These are phyloP conservation scores for Synanthedon myopaeformis DNA, from an alignment of 2,888 invertebrate species.

Conservation along the genomic window DNA sequence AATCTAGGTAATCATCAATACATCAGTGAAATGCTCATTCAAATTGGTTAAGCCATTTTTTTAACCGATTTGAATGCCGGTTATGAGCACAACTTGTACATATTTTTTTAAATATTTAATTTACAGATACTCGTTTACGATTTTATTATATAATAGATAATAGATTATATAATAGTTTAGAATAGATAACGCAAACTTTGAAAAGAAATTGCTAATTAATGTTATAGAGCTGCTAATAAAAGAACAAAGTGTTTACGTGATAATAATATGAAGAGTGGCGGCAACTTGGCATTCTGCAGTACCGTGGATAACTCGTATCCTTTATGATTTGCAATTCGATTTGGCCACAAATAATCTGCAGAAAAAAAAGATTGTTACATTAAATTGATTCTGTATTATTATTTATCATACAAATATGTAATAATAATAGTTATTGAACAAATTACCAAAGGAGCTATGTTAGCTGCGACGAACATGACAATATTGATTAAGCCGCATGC, in stretches of 20 bases:
- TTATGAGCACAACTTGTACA: no score
- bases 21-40: no score
- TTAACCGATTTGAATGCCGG: no score
- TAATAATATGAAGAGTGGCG: slow-evolving; percentile 57
- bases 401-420: background rate
- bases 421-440: background rate
- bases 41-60: no score
- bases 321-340: slow-evolving; percentile 34
- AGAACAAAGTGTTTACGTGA: slow-evolving; percentile 32
- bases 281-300: slow-evolving; percentile 42
- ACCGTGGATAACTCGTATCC: slow-evolving; percentile 31
- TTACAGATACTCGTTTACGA: no score
- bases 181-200: background rate
- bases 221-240: background rate
- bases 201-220: no score
- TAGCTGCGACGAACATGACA: slow-evolving; percentile 42
- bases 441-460: slow-evolving; percentile 49
- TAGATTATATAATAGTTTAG: no score
- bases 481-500: slow-evolving; percentile 49
- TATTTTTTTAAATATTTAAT: no score
- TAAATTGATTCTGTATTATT: background rate
- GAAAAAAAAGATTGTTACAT: slow-evolving; percentile 5
- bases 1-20: no score
- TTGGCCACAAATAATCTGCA: slow-evolving; percentile 48
- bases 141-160: no score